Percentiles rank a stretch among this genome's conserved stretches.
Evolutionary conservation across 2,797 vertebrate genomes (phyloP).

Genomic region (Gadopsis bispinosus): DNA sequence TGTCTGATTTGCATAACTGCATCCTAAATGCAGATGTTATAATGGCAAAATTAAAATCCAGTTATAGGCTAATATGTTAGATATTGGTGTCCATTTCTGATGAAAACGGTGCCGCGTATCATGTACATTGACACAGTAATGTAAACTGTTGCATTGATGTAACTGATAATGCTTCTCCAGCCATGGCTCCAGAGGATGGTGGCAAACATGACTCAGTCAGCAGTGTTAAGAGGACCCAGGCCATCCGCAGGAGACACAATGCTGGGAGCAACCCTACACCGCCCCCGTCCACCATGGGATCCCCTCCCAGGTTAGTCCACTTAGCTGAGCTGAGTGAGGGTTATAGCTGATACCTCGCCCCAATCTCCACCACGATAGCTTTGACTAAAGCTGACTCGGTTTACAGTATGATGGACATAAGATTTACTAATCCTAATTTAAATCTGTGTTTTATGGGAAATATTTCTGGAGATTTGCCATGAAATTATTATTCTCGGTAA

Average conservation of each 20-base stretch:
- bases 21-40: too few species aligned
- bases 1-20: not conserved
- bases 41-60: not conserved
- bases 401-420: not conserved
- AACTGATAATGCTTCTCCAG: conserved; percentile 65
- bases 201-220: conserved; percentile 87
- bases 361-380: not conserved
- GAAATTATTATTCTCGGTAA: conserved; percentile 11
- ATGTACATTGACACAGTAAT: conserved; percentile 37
- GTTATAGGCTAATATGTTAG: not conserved
- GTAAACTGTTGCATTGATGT: conserved; percentile 33
- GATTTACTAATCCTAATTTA: not conserved
- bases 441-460: not conserved
- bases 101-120: not conserved
- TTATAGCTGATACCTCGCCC: not conserved
- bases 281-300: conserved; percentile 92
- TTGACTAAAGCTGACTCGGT: not conserved
- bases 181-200: conserved; percentile 84
- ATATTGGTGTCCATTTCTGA: not conserved
- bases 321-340: not conserved
- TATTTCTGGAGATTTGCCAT: not conserved
- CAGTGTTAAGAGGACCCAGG: conserved; percentile 90
- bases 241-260: conserved; percentile 92
- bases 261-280: conserved; percentile 94
- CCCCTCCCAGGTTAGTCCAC: conserved; percentile 89